phyloP scores from a whole-genome alignment of 2,797 vertebrate species.

The Caiman crocodilus region DNA sequence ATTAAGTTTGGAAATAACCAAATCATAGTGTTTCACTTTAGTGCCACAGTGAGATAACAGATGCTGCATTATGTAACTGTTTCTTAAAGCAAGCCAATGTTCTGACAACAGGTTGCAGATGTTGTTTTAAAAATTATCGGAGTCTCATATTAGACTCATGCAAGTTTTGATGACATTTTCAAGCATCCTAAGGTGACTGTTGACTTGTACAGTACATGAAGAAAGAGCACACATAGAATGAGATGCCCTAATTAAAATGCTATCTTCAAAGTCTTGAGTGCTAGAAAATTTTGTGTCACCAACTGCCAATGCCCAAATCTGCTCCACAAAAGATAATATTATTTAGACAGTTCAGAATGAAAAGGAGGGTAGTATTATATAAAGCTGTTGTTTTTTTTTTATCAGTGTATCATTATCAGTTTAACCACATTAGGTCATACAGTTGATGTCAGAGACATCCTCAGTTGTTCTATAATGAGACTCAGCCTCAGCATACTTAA shows the following conservation, averaged over 20 bases:
- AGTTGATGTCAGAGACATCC: not conserved
- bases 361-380: conserved; percentile 18
- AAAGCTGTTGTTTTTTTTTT: not conserved
- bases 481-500: not conserved
- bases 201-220: not conserved
- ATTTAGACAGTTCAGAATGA: conserved; percentile 34
- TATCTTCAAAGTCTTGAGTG: not conserved
- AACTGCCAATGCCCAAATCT: not conserved
- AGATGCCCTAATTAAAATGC: not conserved
- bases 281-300: not conserved
- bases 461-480: not conserved
- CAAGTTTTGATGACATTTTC: not conserved
- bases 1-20: not conserved
- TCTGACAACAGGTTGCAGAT: not conserved
- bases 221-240: not conserved
- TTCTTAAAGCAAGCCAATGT: not conserved
- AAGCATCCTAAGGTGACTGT: not conserved
- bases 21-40: not conserved
- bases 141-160: not conserved
- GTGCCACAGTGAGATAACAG: not conserved
- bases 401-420: not conserved
- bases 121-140: not conserved
- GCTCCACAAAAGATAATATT: not conserved
- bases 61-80: not conserved
- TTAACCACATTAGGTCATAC: not conserved